phyloP scores from a whole-genome alignment of 2,888 invertebrate genomes.

The Dicyrtomina minuta region DNA sequence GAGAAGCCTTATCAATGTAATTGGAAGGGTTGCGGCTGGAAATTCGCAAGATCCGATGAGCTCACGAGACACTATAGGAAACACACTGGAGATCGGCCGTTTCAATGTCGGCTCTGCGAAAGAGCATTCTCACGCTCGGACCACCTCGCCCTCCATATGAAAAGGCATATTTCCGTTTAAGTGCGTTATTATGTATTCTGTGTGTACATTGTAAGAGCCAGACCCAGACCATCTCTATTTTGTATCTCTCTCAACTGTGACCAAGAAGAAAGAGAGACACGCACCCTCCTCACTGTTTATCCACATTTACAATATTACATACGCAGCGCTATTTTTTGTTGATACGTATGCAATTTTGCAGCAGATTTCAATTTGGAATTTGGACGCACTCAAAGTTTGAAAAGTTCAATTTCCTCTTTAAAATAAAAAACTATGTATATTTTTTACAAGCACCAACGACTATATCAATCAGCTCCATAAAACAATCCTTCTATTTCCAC shows the following conservation, averaged over 20 bases:
- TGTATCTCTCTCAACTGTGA: neutral
- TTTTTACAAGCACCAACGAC: no score
- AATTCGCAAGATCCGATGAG: constrained; percentile 66
- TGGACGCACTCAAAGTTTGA: no score
- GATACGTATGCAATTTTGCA: no score
- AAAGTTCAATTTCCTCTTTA: no score
- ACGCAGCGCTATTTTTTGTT: no score
- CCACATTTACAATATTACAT: no score
- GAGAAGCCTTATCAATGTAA: constrained; percentile 67
- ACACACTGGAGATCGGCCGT: constrained; percentile 65
- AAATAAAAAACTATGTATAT: no score
- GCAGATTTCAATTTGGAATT: no score
- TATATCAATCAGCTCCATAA: no score
- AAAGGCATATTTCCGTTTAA: constrained; percentile 59
- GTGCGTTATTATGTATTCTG: neutral
- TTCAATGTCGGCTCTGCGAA: constrained; percentile 66
- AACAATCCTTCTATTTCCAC: no score
- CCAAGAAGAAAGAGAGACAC: neutral
- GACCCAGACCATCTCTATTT: neutral
- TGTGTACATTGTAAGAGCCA: neutral
- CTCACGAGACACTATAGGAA: constrained; percentile 64
- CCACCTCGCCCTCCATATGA: constrained; percentile 68
- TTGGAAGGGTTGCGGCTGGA: constrained; percentile 67
- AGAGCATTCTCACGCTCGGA: constrained; percentile 68
- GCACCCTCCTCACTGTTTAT: neutral